Base-by-base conservation (phyloP, 2,113 vertebrate species). In the Barbus barbus region DNA sequence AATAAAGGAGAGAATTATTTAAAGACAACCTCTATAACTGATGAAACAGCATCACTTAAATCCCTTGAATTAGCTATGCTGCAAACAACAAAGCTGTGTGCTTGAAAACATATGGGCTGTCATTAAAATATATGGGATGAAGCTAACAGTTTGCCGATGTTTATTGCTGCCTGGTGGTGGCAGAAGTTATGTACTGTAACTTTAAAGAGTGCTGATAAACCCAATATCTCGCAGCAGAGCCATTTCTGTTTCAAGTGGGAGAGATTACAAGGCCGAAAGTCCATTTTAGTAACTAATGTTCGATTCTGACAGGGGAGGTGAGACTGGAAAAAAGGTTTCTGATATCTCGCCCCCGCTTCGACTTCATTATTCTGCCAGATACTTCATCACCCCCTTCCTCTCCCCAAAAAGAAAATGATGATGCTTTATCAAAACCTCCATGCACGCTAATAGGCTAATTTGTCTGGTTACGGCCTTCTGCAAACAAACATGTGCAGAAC, bases 391-490 rank as follows among this genome's bases (percentile, higher is more conserved):
- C 18, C 20, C 67, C 22, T 18, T 3, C 56, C 63, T 53, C 24
- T 31, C 44, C 44, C 51, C 28, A 48, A 79, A 78, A 80, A 58
- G 61, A 44, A 82, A 81, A 61, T 14, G 56, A 84, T 79, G 48
- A 33, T 77, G 61, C 76, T 84, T 71, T 78, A 84, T 84, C 78
- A 81, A 85, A 77, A 71, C 28, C 83, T 53, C 51, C 51, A 41
- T 18, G 5, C 9, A 41, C 2, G n/a, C 83, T 87, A 87, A 83
- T 80, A 78, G 80, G 56, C 86, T 80, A 74, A 85, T 87, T 83
- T 86, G 71, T 84, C 73, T 75, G 73, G 75, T 82, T 82, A 73
- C 5, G 14, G 22, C 69, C 38, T 73, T 63, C 60, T 75, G 28
- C 48, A 87, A 80, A 84, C 75, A 74, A 75, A 79, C 48, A 12